Percentiles rank a stretch among this genome's conserved stretches.
phyloP scores from a whole-genome alignment of 2,113 vertebrate species.

The Myrmophylax atrothorax region DNA sequence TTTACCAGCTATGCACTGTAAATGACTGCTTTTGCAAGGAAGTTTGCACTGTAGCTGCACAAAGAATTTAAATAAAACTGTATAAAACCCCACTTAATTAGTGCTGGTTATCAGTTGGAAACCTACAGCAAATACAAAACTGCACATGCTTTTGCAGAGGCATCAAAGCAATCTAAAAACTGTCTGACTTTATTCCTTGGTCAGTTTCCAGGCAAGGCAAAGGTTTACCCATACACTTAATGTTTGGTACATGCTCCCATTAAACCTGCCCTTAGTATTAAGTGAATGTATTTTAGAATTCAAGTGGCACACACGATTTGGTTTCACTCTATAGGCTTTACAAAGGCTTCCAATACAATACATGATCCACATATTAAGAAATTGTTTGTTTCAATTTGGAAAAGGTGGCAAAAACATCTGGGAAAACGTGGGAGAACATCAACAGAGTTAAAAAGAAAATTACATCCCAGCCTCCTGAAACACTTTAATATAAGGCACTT shows the following conservation, averaged over 20 bases:
- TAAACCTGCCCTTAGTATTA: neutral
- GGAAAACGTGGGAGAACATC: neutral
- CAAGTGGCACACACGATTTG: neutral
- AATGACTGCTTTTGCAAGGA: constrained; percentile 7
- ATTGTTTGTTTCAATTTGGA: neutral
- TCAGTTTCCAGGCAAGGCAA: neutral
- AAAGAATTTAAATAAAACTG: neutral
- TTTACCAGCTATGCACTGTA: constrained; percentile 9
- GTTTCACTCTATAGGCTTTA: neutral
- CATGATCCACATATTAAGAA: neutral
- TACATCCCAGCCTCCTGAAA: neutral
- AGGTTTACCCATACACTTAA: neutral
- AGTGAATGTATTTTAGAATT: neutral
- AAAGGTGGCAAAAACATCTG: neutral
- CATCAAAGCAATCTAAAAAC: neutral
- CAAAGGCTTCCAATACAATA: neutral
- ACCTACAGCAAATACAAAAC: neutral
- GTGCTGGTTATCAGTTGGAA: neutral
- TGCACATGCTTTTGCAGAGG: neutral
- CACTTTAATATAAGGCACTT: neutral
- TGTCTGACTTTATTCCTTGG: neutral
- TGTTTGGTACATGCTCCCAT: neutral
- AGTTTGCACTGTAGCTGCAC: neutral
- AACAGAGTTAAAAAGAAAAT: constrained; percentile 6
- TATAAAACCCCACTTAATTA: neutral